Evolutionary conservation across 2,113 vertebrate genomes (phyloP), one percentile per base, ranked within the genome.

Genomic region (Podiceps cristatus): DNA sequence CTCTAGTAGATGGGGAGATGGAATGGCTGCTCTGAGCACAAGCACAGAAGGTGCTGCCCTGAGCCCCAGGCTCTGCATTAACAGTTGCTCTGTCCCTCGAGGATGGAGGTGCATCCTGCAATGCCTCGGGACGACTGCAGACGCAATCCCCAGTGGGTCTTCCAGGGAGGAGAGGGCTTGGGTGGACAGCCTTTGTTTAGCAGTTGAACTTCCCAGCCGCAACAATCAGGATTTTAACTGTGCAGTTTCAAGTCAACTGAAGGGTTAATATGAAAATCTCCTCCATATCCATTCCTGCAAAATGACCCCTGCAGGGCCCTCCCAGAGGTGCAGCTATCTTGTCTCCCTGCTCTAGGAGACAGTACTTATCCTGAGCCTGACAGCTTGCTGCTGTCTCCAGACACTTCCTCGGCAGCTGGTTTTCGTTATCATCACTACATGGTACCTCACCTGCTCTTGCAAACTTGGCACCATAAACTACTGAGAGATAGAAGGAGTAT

Each of bases 401-500:
- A 59, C 37, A 2, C 50, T 72, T 75, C 75, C 82, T 45, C 13
- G 0, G 90, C 95, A 90, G 72, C 55, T 88, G 95, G 42, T 55
- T 95, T 93, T 58, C 11, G 22, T 96, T 81, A 85, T 4, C 7
- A 0, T 55, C 87, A 9, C 94, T 66, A 0, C 37, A 50, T 67
- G 81, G 74, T 67, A 88, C 88, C 79, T 95, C 86, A 95, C 89
- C 96, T 94, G 92, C 77, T 72, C 69, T 42, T n/a, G 92, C 68
- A 73, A 13, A 19, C 63, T 53, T 67, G 84, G 92, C 92, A 81
- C 37, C 4, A 0, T 0, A 4, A 71, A 42, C 64, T 67, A 0
- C 69, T 6, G 55, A 49, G 84, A 20, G 60, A 31, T 3, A 11
- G 37, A 18, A 1, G 19, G 47, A 42, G 31, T 1, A 18, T 45